phyloP scores from a whole-genome alignment of 2,797 vertebrate species.

The Myripristis murdjan region DNA sequence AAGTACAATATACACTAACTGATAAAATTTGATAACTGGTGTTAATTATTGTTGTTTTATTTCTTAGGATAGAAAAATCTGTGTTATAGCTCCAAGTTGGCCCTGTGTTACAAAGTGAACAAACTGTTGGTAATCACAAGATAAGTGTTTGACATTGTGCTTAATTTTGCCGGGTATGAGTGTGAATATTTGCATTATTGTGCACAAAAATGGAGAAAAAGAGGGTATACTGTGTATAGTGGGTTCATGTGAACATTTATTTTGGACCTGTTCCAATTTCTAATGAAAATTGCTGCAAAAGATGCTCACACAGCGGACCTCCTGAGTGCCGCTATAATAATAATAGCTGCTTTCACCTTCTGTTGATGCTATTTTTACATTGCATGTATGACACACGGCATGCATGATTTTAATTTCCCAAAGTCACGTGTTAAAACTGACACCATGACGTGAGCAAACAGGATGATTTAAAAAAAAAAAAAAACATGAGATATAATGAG shows the following conservation, averaged over 20 bases:
- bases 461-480: background rate
- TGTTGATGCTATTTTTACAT: slow-evolving; percentile 52
- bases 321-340: slow-evolving; percentile 37
- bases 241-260: slow-evolving; percentile 16
- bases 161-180: background rate
- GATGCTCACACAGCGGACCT: slow-evolving; percentile 28
- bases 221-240: background rate
- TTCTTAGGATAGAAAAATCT: no score
- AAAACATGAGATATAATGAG: background rate
- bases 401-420: slow-evolving; percentile 26
- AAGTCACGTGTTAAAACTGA: slow-evolving; percentile 5
- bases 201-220: background rate
- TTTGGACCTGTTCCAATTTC: slow-evolving; percentile 34
- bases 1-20: no score
- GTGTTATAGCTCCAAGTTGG: no score
- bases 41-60: no score
- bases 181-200: background rate
- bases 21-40: no score
- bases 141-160: background rate
- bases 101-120: background rate
- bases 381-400: background rate
- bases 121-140: background rate
- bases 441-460: background rate
- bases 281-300: slow-evolving; percentile 17
- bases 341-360: slow-evolving; percentile 41